Percentiles rank a stretch among this genome's conserved stretches.
Evolutionary conservation across 2,113 vertebrate species (phyloP).

Genomic region (Phrynosoma blainvillii): DNA sequence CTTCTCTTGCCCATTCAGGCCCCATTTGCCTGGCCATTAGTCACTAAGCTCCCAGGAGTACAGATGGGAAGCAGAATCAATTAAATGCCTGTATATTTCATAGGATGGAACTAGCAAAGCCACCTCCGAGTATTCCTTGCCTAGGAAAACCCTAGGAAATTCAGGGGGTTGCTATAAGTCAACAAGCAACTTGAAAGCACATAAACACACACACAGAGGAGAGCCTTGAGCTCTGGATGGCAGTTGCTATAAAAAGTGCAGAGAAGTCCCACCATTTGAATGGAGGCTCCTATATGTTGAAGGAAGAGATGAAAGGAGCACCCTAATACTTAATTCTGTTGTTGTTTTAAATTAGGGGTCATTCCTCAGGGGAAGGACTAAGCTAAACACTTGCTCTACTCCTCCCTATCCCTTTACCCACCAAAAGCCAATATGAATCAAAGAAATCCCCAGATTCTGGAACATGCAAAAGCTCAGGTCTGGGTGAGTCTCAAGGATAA

Average conservation of each 20-base stretch:
- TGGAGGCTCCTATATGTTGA: not conserved
- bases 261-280: not conserved
- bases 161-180: too few relatives aligned
- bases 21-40: not conserved
- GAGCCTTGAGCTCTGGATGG: not conserved
- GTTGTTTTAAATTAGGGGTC: not conserved
- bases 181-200: too few relatives aligned
- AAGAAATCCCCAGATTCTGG: not conserved
- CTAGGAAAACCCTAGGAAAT: too few relatives aligned
- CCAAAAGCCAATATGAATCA: not conserved
- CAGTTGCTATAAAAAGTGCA: not conserved
- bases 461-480: slow-evolving; percentile 9
- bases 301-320: not conserved
- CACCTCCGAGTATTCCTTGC: too few relatives aligned
- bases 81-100: slow-evolving; percentile 5
- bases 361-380: too few relatives aligned
- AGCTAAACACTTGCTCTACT: not conserved
- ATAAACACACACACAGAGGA: not conserved
- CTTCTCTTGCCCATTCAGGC: not conserved
- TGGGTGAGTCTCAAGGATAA: too few relatives aligned
- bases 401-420: not conserved
- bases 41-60: not conserved
- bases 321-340: not conserved
- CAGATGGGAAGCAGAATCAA: not conserved
- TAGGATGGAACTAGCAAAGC: too few relatives aligned